A percentile compares a stretch with the other conserved stretches of the same genome.
phyloP scores from a whole-genome alignment of 2,888 invertebrate species.

The Microplitis deprimator region DNA sequence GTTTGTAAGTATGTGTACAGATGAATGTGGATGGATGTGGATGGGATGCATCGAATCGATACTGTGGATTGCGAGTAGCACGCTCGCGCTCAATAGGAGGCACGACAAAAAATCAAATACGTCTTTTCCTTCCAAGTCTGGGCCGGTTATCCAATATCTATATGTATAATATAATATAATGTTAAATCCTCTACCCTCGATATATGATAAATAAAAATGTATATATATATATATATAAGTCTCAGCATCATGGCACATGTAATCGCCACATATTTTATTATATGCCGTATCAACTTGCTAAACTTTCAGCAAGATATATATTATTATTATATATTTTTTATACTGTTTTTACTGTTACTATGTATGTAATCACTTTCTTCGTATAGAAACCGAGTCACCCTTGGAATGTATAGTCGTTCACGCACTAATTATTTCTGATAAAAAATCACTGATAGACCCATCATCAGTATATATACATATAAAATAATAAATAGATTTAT shows the following conservation, averaged over 20 bases:
- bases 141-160: background rate
- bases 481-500: background rate
- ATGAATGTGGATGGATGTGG: background rate
- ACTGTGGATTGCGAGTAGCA: constrained; percentile 19
- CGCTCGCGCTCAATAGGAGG: constrained; percentile 30
- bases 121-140: constrained; percentile 3
- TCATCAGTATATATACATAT: constrained; percentile 8
- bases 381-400: constrained; percentile 40
- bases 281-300: too few relatives aligned
- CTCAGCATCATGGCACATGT: constrained; percentile 11
- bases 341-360: too few relatives aligned
- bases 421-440: constrained; percentile 60
- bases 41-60: constrained; percentile 30
- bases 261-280: constrained; percentile 19
- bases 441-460: constrained; percentile 52
- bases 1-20: constrained; percentile 5
- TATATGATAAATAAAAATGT: constrained; percentile 26
- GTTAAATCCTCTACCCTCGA: constrained; percentile 15
- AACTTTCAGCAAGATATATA: too few relatives aligned
- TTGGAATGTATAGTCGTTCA: constrained; percentile 58
- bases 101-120: constrained; percentile 26
- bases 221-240: constrained; percentile 9
- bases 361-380: constrained; percentile 34
- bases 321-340: background rate
- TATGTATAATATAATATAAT: background rate